Percentiles rank a stretch among this genome's conserved stretches.
phyloP scores from a whole-genome alignment of 1,140 invertebrate species.

The Drosophila nigrodunni region DNA sequence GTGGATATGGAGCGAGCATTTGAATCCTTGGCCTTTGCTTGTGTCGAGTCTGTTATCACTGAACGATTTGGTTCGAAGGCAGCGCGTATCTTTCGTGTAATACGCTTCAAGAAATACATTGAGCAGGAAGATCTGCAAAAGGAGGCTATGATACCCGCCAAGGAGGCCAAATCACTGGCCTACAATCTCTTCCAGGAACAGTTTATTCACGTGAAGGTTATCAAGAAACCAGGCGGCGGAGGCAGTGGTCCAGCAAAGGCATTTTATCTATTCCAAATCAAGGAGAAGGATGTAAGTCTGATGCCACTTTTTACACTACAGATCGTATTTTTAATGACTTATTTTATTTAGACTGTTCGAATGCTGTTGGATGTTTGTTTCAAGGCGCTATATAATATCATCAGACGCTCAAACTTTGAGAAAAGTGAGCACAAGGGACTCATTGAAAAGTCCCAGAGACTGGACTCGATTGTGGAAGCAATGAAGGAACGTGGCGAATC shows the following conservation, averaged over 20 bases:
- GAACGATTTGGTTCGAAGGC: slow-evolving; percentile 94
- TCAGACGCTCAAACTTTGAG: slow-evolving; percentile 88
- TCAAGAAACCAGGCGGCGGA: slow-evolving; percentile 85
- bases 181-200: slow-evolving; percentile 93
- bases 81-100: slow-evolving; percentile 93
- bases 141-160: slow-evolving; percentile 94
- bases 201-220: slow-evolving; percentile 87
- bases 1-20: slow-evolving; percentile 89
- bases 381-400: slow-evolving; percentile 90
- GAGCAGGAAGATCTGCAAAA: slow-evolving; percentile 95
- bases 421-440: slow-evolving; percentile 89
- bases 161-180: slow-evolving; percentile 93
- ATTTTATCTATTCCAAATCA: slow-evolving; percentile 90
- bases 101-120: slow-evolving; percentile 91
- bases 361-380: slow-evolving; percentile 91
- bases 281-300: slow-evolving; percentile 85
- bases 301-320: neutral
- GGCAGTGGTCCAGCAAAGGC: slow-evolving; percentile 87
- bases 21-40: slow-evolving; percentile 88
- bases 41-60: slow-evolving; percentile 90
- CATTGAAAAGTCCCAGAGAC: slow-evolving; percentile 93
- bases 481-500: slow-evolving; percentile 91
- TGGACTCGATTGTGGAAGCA: slow-evolving; percentile 91
- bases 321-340: slow-evolving; percentile 10
- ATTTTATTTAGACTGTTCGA: slow-evolving; percentile 87